A percentile compares a stretch with the other conserved stretches of the same genome.
These are phyloP conservation scores for Pogonocichla stellata DNA, from an alignment of 2,113 vertebrate genomes.

Conservation along the genomic window DNA sequence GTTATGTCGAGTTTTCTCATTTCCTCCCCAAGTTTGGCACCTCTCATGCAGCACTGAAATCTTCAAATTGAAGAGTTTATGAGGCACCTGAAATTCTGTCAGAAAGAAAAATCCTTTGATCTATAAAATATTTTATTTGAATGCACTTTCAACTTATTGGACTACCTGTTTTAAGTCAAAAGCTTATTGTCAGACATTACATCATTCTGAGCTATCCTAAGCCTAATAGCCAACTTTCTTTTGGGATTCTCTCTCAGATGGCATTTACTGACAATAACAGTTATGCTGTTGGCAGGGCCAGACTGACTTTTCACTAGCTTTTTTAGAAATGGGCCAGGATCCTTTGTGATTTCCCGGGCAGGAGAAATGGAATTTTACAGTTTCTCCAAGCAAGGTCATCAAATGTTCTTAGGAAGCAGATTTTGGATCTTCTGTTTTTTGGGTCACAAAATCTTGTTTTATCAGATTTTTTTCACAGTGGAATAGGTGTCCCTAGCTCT, in stretches of 20 bases:
- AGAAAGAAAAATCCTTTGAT: not conserved
- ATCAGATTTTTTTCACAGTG: not conserved
- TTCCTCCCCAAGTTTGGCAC: not conserved
- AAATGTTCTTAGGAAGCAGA: not conserved
- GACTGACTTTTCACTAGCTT: not conserved
- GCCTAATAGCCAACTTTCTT: not conserved
- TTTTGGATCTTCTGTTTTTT: not conserved
- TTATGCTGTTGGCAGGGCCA: not conserved
- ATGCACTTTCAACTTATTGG: not conserved
- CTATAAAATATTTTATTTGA: not conserved
- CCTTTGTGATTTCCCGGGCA: not conserved
- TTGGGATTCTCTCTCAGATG: not conserved
- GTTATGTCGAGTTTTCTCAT: not conserved
- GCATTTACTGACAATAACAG: not conserved
- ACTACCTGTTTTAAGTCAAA: constrained; percentile 10
- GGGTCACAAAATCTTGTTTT: not conserved
- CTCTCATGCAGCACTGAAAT: not conserved
- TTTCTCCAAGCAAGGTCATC: not conserved
- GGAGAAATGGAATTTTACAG: not conserved
- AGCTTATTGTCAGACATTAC: not conserved
- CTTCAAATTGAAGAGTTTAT: not conserved
- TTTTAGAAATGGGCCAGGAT: not conserved
- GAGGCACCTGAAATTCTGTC: not conserved
- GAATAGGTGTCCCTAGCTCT: not conserved
- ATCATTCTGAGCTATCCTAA: not conserved